These are phyloP conservation scores for Prietella phreatophila DNA, from an alignment of 2,113 vertebrate genomes.

Conservation along the genomic window DNA sequence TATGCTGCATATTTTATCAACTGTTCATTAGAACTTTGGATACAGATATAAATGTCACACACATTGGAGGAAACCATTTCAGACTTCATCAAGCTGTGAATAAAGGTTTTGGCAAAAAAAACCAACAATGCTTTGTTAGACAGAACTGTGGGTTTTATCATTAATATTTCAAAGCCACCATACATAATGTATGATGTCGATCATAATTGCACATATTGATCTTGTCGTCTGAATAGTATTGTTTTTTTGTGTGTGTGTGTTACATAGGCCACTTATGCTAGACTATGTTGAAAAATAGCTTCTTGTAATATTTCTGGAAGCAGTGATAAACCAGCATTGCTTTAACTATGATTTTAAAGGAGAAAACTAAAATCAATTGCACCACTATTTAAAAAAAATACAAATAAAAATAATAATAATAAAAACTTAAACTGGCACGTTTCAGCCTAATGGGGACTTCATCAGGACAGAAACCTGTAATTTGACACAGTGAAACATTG, in stretches of 20 bases:
- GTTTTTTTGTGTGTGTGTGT: not conserved
- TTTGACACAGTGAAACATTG: not conserved
- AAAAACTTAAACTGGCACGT: not conserved
- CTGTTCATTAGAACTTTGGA: not conserved
- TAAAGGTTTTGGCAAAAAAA: constrained; percentile 8
- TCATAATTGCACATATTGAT: constrained; percentile 37
- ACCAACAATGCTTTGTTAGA: not conserved
- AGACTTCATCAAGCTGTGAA: not conserved
- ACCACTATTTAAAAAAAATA: not conserved
- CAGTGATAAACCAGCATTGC: not conserved
- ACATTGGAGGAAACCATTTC: not conserved
- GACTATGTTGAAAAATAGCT: not conserved
- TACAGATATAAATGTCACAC: not conserved
- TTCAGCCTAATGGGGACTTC: not conserved
- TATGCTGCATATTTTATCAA: not conserved
- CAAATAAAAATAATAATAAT: too few relatives aligned
- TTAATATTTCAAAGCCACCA: constrained; percentile 38
- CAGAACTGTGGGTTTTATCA: constrained; percentile 22
- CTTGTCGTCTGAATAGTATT: constrained; percentile 22
- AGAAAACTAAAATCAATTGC: not conserved
- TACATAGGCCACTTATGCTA: not conserved
- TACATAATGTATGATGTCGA: constrained; percentile 33
- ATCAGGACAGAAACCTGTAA: not conserved
- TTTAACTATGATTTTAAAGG: not conserved
- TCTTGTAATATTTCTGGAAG: not conserved